Evolutionary conservation across 35 echinoderm and acorn worm species (phyloP).

Genomic region (Ophiothrix spiculata): DNA sequence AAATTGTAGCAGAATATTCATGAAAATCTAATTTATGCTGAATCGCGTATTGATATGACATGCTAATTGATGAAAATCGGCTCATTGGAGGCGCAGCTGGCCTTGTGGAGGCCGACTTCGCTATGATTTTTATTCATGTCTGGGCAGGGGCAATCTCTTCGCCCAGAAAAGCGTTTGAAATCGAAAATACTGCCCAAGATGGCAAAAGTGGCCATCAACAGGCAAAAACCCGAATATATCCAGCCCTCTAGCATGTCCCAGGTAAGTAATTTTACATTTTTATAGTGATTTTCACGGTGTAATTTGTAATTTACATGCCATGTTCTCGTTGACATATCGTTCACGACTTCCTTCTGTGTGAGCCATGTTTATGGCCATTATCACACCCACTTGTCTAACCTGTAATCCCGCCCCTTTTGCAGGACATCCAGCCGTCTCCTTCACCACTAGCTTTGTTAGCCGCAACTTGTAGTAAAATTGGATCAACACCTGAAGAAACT

Average conservation of each 20-base stretch:
- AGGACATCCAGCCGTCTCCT: conserved; percentile 86
- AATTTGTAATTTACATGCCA: conserved; percentile 28
- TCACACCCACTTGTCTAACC: background rate
- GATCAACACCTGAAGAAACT: conserved; percentile 75
- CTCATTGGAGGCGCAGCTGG: conserved; percentile 49
- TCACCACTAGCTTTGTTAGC: conserved; percentile 95
- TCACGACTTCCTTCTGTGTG: conserved; percentile 41
- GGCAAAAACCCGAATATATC: conserved; percentile 63
- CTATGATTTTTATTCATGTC: conserved; percentile 62
- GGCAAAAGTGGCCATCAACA: conserved; percentile 59
- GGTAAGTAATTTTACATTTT: conserved; percentile 43
- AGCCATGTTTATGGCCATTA: background rate
- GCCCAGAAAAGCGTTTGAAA: conserved; percentile 25
- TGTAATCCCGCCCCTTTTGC: conserved; percentile 50
- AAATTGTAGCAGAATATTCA: too few relatives aligned
- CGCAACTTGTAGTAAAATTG: conserved; percentile 98
- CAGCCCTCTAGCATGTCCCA: conserved; percentile 71
- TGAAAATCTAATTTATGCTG: background rate
- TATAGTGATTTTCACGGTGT: conserved; percentile 22
- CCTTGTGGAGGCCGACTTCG: background rate
- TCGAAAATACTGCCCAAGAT: conserved; percentile 56
- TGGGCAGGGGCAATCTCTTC: conserved; percentile 34
- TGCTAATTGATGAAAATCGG: conserved; percentile 21
- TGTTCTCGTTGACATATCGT: conserved; percentile 30
- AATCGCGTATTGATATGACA: conserved; percentile 37